Percentiles rank a stretch among this genome's conserved stretches.
These are phyloP conservation scores for Pammene aurita DNA, from an alignment of 2,888 invertebrate genomes.

Conservation along the genomic window DNA sequence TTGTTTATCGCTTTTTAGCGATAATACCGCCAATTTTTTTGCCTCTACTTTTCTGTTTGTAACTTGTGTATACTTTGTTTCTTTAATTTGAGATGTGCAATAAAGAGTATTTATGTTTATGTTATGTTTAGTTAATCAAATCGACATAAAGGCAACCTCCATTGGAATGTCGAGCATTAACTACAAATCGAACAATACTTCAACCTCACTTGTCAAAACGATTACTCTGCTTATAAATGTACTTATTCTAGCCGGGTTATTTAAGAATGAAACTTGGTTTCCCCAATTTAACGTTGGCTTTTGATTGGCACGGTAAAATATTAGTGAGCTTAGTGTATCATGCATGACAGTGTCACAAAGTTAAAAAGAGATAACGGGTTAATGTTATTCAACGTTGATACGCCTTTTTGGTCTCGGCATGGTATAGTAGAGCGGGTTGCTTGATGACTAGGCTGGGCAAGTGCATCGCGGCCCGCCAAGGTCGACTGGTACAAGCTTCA, in stretches of 20 bases:
- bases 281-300: not conserved
- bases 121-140: not conserved
- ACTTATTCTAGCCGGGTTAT: not conserved
- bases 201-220: constrained; percentile 29
- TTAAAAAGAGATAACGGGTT: not conserved
- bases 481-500: constrained; percentile 43
- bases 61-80: no score
- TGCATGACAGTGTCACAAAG: not conserved
- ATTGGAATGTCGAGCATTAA: constrained; percentile 4
- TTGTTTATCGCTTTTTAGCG: no score
- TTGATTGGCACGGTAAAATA: not conserved
- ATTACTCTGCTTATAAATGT: constrained; percentile 5
- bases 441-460: constrained; percentile 38
- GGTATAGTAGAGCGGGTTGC: constrained; percentile 16
- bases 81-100: no score
- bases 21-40: no score
- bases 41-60: no score
- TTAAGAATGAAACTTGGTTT: constrained; percentile 9
- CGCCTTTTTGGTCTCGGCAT: not conserved
- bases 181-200: constrained; percentile 26
- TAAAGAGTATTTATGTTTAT: no score
- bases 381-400: not conserved
- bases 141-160: constrained; percentile 14
- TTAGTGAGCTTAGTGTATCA: constrained; percentile 1
- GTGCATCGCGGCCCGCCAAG: constrained; percentile 44